A percentile compares a stretch with the other conserved stretches of the same genome.
These are phyloP conservation scores for Caenorhabditis sp. DNA, from an alignment of 2,888 invertebrate species.

Conservation along the genomic window DNA sequence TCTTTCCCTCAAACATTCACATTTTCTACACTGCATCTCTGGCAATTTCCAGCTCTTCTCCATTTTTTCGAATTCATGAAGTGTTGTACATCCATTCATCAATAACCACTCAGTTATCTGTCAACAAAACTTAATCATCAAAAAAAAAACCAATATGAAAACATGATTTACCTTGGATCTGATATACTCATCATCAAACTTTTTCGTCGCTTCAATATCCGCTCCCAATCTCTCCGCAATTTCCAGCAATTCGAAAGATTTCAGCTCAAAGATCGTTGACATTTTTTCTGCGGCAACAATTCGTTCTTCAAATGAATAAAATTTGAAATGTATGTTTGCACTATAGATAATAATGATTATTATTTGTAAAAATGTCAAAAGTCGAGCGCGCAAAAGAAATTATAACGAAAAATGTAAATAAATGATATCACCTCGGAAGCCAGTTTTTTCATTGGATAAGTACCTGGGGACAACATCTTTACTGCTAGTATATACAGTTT, in stretches of 20 bases:
- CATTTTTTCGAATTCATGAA: neutral
- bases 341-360: neutral
- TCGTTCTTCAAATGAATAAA: neutral
- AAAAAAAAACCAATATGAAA: neutral
- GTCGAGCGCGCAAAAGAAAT: neutral
- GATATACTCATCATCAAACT: neutral
- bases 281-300: neutral
- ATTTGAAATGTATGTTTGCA: neutral
- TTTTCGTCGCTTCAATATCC: neutral
- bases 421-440: neutral
- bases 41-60: neutral
- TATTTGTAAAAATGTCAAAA: constrained; percentile 1
- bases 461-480: neutral
- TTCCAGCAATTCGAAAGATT: neutral
- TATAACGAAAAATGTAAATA: neutral
- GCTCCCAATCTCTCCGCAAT: neutral
- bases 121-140: neutral
- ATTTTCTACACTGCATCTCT: neutral
- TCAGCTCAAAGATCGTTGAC: neutral
- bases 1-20: neutral
- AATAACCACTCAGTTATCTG: neutral
- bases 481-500: neutral
- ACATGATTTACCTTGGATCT: neutral
- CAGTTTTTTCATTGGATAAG: neutral
- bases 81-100: neutral